Conservation (phyloP, 2,113 vertebrate genomes). For the Strigops habroptila region DNA sequence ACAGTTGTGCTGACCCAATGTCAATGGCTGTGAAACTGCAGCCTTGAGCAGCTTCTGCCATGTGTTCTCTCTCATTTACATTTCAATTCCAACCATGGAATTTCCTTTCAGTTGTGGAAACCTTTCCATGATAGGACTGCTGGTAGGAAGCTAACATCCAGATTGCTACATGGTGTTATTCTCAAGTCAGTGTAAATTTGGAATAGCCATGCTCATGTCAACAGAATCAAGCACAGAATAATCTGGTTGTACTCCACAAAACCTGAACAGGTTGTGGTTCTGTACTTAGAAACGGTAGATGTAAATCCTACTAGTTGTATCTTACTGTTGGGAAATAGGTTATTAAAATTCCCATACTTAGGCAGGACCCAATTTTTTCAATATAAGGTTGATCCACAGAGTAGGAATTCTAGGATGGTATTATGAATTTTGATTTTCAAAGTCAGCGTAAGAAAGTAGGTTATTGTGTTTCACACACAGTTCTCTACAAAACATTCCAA, state of each 20-base stretch:
- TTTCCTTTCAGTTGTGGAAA: neutral
- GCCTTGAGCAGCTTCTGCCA: neutral
- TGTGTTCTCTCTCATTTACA: neutral
- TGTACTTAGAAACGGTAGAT: neutral
- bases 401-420: neutral
- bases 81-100: neutral
- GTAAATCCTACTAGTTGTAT: neutral
- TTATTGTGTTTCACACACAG: neutral
- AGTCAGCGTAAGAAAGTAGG: neutral
- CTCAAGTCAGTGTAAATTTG: neutral
- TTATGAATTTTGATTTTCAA: neutral
- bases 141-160: neutral
- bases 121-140: neutral
- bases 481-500: neutral
- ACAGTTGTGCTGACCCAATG: neutral
- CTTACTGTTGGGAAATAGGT: neutral
- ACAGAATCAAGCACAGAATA: neutral
- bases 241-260: neutral
- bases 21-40: neutral
- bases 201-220: neutral
- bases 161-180: neutral
- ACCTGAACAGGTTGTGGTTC: neutral
- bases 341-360: neutral
- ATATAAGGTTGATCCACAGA: neutral
- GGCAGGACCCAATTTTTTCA: neutral